Evolutionary conservation across 2,888 invertebrate genomes (phyloP).

Genomic region (Suillia variegata): DNA sequence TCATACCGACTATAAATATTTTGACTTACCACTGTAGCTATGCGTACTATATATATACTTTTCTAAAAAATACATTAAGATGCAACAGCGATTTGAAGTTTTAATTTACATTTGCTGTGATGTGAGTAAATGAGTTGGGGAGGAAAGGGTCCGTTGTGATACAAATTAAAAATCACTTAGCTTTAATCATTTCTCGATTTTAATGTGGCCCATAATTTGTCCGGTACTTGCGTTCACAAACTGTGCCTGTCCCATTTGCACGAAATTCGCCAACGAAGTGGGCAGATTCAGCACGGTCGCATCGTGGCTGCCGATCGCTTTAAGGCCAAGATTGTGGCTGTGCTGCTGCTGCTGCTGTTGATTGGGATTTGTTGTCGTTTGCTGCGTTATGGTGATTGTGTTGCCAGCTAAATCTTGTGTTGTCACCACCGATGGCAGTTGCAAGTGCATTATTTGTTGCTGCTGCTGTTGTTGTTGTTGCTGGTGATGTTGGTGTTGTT

Average conservation of each 20-base stretch:
- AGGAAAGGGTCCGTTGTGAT: no score
- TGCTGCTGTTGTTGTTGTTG: slow-evolving; percentile 35
- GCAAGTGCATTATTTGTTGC: slow-evolving; percentile 58
- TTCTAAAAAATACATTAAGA: no score
- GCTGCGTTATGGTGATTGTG: slow-evolving; percentile 58
- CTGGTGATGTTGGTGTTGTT: slow-evolving; percentile 29
- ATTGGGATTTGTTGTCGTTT: slow-evolving; percentile 37
- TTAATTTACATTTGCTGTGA: no score
- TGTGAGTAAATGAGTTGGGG: no score
- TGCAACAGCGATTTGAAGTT: no score
- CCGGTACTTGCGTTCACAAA: slow-evolving; percentile 51
- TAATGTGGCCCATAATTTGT: slow-evolving; percentile 53
- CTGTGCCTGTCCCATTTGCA: slow-evolving; percentile 54
- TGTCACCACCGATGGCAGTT: slow-evolving; percentile 48
- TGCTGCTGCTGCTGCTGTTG: no score
- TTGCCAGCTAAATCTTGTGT: slow-evolving; percentile 52
- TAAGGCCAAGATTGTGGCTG: slow-evolving; percentile 40
- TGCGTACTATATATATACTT: no score
- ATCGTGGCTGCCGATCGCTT: slow-evolving; percentile 47
- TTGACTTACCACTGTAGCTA: no score
- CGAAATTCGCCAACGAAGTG: slow-evolving; percentile 53
- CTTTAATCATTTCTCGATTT: slow-evolving; percentile 53
- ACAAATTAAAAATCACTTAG: slow-evolving; percentile 6
- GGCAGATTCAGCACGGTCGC: slow-evolving; percentile 52
- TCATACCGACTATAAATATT: no score